phyloP scores from a whole-genome alignment of 2,113 vertebrate genomes.

The Herpetotheres cachinnans region DNA sequence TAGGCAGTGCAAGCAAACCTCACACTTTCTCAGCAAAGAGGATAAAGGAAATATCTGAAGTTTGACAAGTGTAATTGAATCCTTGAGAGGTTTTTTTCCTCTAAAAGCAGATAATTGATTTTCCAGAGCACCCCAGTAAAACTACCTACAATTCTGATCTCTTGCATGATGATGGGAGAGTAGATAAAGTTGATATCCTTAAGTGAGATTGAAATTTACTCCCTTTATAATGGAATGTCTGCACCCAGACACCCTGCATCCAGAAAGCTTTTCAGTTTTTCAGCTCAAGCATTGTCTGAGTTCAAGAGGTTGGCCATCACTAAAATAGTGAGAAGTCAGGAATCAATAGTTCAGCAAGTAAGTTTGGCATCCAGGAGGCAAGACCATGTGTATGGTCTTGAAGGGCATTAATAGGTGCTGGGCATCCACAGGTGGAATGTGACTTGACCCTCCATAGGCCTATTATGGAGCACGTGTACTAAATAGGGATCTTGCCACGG shows the following conservation, averaged over 20 bases:
- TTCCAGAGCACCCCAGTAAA: background rate
- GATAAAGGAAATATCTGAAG: background rate
- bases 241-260: background rate
- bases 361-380: background rate
- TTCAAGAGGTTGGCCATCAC: background rate
- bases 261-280: background rate
- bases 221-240: background rate
- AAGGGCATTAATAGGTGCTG: background rate
- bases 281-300: background rate
- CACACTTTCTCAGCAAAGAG: background rate
- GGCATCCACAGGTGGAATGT: background rate
- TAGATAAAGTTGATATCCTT: background rate
- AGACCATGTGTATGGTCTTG: background rate
- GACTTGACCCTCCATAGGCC: background rate
- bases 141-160: background rate
- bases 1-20: background rate
- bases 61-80: background rate
- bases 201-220: background rate
- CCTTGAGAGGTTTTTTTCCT: background rate
- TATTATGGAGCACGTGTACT: background rate
- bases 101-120: background rate
- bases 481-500: fast-evolving
- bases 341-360: background rate
- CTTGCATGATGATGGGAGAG: background rate
- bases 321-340: background rate